phyloP scores from a whole-genome alignment of 2,113 vertebrate species.

The Entomyzon cyanotis region DNA sequence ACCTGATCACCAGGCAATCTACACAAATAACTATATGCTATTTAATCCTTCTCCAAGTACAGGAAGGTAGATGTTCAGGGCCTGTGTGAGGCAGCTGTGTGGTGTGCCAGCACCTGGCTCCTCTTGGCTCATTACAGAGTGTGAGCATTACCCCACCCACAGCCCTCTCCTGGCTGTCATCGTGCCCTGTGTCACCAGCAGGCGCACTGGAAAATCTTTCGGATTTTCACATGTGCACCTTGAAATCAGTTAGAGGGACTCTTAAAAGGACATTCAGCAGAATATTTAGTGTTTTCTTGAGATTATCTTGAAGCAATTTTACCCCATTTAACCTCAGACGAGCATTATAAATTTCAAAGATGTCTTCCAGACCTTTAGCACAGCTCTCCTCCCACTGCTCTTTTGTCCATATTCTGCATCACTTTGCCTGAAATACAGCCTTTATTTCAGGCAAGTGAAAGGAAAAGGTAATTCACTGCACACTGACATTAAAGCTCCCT shows the following conservation, averaged over 20 bases:
- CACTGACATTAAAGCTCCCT: neutral
- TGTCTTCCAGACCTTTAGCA: neutral
- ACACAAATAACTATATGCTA: neutral
- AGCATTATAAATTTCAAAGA: neutral
- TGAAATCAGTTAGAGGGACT: neutral
- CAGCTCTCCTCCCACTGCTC: neutral
- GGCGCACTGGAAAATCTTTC: neutral
- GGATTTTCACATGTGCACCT: neutral
- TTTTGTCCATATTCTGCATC: neutral
- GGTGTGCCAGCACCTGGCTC: neutral
- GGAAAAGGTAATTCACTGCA: neutral
- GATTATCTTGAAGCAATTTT: conserved; percentile 8
- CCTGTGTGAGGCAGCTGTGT: neutral
- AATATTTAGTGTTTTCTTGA: neutral
- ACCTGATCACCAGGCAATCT: neutral
- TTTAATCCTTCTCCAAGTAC: neutral
- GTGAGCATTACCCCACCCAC: neutral
- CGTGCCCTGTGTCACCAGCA: accelerated
- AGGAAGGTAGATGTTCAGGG: neutral
- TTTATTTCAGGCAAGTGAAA: conserved; percentile 19
- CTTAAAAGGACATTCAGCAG: neutral
- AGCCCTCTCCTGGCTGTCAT: neutral
- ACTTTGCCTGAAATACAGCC: neutral
- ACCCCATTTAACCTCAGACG: neutral
- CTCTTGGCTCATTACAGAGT: neutral